Evolutionary conservation across 1,140 invertebrate genomes (phyloP).

Genomic region (Apis cerana): DNA sequence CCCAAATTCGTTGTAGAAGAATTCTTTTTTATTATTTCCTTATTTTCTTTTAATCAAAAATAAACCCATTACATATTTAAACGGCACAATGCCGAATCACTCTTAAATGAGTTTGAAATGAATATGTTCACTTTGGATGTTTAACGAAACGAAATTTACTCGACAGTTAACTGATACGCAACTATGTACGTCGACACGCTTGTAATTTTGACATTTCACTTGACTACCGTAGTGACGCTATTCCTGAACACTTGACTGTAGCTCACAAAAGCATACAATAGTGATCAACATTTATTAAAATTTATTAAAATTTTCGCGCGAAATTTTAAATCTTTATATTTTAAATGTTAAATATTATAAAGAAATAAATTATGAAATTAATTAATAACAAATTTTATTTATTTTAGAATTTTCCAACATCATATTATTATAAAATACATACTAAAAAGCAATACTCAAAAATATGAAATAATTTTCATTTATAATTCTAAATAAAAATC

Average conservation of each 20-base stretch:
- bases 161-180: not conserved
- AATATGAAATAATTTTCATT: constrained; percentile 8
- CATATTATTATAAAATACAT: not conserved
- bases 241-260: constrained; percentile 18
- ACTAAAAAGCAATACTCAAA: constrained; percentile 27
- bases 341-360: not conserved
- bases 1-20: constrained; percentile 11
- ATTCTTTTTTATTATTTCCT: constrained; percentile 8
- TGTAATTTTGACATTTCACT: constrained; percentile 54
- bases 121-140: not conserved
- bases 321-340: not conserved
- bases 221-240: constrained; percentile 53
- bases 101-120: constrained; percentile 12
- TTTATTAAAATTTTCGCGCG: constrained; percentile 4
- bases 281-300: constrained; percentile 1
- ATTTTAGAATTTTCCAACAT: not conserved
- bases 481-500: constrained; percentile 12
- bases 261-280: not conserved
- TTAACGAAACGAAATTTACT: constrained; percentile 24
- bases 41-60: not conserved
- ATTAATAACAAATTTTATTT: not conserved
- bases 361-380: not conserved
- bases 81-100: constrained; percentile 1
- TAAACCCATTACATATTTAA: constrained; percentile 12
- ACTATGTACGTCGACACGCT: constrained; percentile 21